phyloP scores from a whole-genome alignment of 2,113 vertebrate genomes.

The Cranoglanis bouderius region DNA sequence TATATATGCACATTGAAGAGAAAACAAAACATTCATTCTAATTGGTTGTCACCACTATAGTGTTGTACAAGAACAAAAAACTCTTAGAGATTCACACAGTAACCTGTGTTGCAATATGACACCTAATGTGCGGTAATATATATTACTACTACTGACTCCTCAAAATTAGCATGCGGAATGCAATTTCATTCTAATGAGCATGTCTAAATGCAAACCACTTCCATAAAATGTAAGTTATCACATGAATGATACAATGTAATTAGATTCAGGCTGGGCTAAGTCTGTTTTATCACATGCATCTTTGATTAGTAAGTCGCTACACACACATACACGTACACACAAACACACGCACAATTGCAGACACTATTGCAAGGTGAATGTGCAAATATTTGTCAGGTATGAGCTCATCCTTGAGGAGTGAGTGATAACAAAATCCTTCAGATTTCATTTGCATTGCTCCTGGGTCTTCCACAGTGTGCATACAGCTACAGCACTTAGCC shows the following conservation, averaged over 20 bases:
- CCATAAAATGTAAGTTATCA: not conserved
- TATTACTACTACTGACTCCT: not conserved
- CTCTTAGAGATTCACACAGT: not conserved
- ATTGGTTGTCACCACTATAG: not conserved
- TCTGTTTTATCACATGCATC: conserved; percentile 27
- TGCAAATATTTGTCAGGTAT: conserved; percentile 37
- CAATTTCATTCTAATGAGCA: conserved; percentile 14
- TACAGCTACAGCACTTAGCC: conserved; percentile 37
- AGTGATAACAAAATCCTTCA: conserved; percentile 45
- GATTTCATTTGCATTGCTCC: conserved; percentile 47
- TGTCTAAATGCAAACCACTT: conserved; percentile 7
- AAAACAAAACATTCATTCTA: not conserved
- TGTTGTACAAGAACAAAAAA: too few relatives aligned
- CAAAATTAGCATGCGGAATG: conserved; percentile 9
- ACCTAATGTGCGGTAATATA: not conserved
- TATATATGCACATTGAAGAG: not conserved
- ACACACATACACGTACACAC: not conserved
- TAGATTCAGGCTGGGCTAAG: not conserved
- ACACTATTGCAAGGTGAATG: conserved; percentile 17
- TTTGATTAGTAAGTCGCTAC: conserved; percentile 11
- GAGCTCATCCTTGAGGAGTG: conserved; percentile 35
- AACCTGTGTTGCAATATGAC: not conserved
- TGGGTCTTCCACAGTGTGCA: conserved; percentile 38
- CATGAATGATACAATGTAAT: conserved; percentile 14
- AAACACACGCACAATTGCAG: not conserved